Evolutionary conservation across 1,140 invertebrate genomes (phyloP), one percentile per base, ranked within the genome.

Genomic region (Scylla paramamosain): DNA sequence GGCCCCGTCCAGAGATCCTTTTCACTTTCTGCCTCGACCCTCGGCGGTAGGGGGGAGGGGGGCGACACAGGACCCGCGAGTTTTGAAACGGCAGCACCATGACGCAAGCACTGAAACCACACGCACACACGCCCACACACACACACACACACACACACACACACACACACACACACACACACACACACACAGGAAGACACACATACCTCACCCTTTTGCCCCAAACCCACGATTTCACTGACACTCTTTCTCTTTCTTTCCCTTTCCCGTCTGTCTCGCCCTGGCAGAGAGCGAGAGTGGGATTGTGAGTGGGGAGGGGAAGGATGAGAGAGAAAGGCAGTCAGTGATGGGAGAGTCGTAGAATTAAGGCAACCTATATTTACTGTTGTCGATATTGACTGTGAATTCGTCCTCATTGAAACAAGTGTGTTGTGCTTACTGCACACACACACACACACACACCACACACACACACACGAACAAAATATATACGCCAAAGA

Each of bases 11-110:
- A n/a, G 67, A n/a, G 67, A 77, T 45, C 45, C 88, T 48, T 90
- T 90, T 90, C 88, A 90, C 88, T 90, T 52, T 90, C 88, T 31
- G 87, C 87, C 32, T 45, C 87, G 28, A 48, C 87, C 45, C 88
- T n/a, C 88, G 45, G 28, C 88, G 10, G 52, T 8, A 59, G 10
- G 1, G 39, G 39, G 39, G 39, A 39, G 39, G 39, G 39, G 39
- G 52, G 52, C 39, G 25, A 48, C 32, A 20, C 88, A 48, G 25
- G n/a, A 48, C 88, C 48, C 48, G 32, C 10, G 39, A 28, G 88
- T 90, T 90, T 90, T 90, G 88, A 90, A 90, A 90, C 48, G 32
- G 88, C 88, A 25, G 45, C n/a, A 46, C 45, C 25, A 28, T 90
- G 88, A 90, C 88, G 88, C 88, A 77, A 77, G 67, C 67, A 77